phyloP scores from a whole-genome alignment of 2,797 vertebrate species.

The Botia almorhae region DNA sequence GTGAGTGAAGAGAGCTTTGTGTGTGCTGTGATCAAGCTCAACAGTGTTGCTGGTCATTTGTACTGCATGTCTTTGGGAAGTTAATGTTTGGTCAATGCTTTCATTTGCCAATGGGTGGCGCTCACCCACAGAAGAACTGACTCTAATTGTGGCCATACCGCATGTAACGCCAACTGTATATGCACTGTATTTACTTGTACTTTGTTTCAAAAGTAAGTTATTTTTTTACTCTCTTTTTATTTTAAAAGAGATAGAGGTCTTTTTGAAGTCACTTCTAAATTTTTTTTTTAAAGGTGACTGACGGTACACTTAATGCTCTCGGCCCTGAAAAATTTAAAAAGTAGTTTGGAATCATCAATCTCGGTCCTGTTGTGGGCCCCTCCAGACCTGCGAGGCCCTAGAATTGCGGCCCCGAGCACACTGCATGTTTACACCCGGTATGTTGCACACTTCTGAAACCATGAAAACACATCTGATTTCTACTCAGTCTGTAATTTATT shows the following conservation, averaged over 20 bases:
- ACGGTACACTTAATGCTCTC: neutral
- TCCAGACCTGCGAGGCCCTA: neutral
- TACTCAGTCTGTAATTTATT: neutral
- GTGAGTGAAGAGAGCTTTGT: constrained; percentile 62
- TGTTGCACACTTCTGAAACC: neutral
- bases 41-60: constrained; percentile 51
- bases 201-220: constrained; percentile 10
- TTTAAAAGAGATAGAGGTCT: neutral
- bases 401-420: neutral
- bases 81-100: constrained; percentile 17
- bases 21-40: constrained; percentile 44
- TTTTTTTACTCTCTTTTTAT: neutral
- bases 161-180: constrained; percentile 18
- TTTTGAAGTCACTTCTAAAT: neutral
- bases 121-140: constrained; percentile 59
- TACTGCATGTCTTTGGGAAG: constrained; percentile 24
- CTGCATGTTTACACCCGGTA: neutral
- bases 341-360: neutral
- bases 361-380: neutral
- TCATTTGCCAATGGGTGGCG: constrained; percentile 58
- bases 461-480: constrained; percentile 4
- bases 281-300: neutral
- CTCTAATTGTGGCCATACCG: constrained; percentile 1
- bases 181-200: constrained; percentile 22
- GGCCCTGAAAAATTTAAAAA: neutral